Conservation (phyloP, 2,797 vertebrate genomes). For the Rhabdomys pumilio region DNA sequence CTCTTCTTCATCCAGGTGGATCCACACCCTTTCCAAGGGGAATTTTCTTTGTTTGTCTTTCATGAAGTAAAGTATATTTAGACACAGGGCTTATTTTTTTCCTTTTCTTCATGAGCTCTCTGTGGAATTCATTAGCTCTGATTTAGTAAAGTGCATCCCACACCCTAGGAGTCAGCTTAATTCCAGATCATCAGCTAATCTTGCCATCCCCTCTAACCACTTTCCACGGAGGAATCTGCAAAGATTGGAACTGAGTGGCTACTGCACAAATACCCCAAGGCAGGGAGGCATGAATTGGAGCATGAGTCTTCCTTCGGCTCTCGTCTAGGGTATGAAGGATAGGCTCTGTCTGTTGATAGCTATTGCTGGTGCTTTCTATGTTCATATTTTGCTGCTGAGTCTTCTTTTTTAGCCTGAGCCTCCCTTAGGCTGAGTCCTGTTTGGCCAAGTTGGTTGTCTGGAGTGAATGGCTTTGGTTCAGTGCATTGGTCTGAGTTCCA, state of each 20-base stretch:
- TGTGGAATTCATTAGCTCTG: slow-evolving; percentile 79
- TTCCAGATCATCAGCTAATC: slow-evolving; percentile 56
- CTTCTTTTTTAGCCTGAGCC: not conserved
- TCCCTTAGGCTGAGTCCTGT: not conserved
- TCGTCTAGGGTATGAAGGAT: not conserved
- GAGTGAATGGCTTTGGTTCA: not conserved
- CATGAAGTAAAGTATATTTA: slow-evolving; percentile 61
- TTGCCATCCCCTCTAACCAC: not conserved
- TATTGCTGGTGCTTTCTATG: not conserved
- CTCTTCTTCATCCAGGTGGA: not conserved
- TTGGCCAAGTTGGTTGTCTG: not conserved
- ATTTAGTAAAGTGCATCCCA: slow-evolving; percentile 76
- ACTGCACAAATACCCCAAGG: slow-evolving; percentile 5
- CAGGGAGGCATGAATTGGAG: slow-evolving; percentile 30
- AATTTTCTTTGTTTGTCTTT: slow-evolving; percentile 34
- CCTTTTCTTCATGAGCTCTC: slow-evolving; percentile 30
- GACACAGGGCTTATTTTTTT: slow-evolving; percentile 45
- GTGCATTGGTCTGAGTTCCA: not conserved
- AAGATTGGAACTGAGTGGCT: slow-evolving; percentile 57
- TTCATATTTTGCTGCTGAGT: slow-evolving; percentile 11
- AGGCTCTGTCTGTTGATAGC: not conserved
- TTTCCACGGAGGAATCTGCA: slow-evolving; percentile 61
- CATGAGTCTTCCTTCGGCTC: not conserved
- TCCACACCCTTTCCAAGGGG: slow-evolving; percentile 2
- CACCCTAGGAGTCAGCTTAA: slow-evolving; percentile 72